Evolutionary conservation across 2,113 vertebrate genomes (phyloP), one percentile per base, ranked within the genome.

Genomic region (Pelusios castaneus): DNA sequence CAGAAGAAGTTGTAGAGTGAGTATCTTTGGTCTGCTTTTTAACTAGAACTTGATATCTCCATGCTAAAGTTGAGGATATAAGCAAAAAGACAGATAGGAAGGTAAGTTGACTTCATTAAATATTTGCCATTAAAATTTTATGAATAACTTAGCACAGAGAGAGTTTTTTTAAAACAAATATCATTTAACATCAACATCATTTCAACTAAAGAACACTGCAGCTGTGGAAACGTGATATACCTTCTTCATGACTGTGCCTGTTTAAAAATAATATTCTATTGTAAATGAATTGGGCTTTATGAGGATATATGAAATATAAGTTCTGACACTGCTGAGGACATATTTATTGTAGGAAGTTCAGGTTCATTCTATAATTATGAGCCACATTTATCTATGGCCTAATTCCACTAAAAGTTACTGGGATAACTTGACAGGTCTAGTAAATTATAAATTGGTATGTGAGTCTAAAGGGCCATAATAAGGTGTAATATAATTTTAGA

Each of bases 281-380:
- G 91, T 96, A 92, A 86, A 95, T 97, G 95, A 97, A 96, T 93
- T 80, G 49, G 88, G 87, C 95, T 86, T 95, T 97, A n/a, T n/a
- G 96, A 95, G 92, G 82, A 87, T 91, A 95, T 56, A 94, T 92
- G 43, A 95, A 86, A 87, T 90, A 80, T 97, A 92, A 96, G 96
- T 97, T 95, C 93, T 97, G 82, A 67, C 73, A 63, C 93, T 94
- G 94, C 89, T 96, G 95, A 95, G 93, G 88, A 95, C 95, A 97
- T 94, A 47, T n/a, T 63, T 92, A 19, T 97, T 95, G 91, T 92
- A 89, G 90, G 95, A 97, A 97, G 97, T 97, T 96, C 96, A 97
- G 93, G 80, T 95, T 95, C 95, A 82, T 94, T 96, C 95, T 95
- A 95, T 95, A 97, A 97, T 97, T 95, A 93, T 92, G 58, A 82